Conservation (phyloP, 2,113 vertebrate genomes). For the Prionailurus bengalensis region DNA sequence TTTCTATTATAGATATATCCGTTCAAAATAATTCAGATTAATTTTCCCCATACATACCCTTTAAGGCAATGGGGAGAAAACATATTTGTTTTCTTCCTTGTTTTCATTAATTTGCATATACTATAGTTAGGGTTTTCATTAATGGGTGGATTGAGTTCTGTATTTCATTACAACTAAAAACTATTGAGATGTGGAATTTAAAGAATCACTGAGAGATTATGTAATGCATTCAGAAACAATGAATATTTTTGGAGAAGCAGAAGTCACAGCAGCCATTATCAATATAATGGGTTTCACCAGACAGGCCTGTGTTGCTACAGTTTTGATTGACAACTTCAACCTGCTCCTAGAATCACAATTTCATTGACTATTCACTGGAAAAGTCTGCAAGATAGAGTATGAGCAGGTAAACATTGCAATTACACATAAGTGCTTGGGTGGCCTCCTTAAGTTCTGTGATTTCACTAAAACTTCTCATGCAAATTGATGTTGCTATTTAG, state of each 20-base stretch:
- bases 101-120: neutral
- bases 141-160: neutral
- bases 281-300: neutral
- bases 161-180: neutral
- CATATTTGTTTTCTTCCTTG: neutral
- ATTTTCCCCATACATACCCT: neutral
- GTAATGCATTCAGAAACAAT: neutral
- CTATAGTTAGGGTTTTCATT: neutral
- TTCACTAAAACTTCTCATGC: neutral
- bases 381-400: neutral
- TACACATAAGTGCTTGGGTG: fast-evolving
- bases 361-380: neutral
- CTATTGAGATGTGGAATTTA: neutral
- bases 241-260: neutral
- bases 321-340: neutral
- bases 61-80: neutral
- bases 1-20: neutral
- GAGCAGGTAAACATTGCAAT: neutral
- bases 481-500: neutral
- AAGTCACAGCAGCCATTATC: neutral
- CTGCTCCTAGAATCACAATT: neutral
- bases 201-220: neutral
- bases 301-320: neutral
- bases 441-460: neutral
- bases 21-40: constrained; percentile 18